Evolutionary conservation across 92 coral and sea anemone genomes (phyloP).

Genomic region (Palythoa heliodiscus): DNA sequence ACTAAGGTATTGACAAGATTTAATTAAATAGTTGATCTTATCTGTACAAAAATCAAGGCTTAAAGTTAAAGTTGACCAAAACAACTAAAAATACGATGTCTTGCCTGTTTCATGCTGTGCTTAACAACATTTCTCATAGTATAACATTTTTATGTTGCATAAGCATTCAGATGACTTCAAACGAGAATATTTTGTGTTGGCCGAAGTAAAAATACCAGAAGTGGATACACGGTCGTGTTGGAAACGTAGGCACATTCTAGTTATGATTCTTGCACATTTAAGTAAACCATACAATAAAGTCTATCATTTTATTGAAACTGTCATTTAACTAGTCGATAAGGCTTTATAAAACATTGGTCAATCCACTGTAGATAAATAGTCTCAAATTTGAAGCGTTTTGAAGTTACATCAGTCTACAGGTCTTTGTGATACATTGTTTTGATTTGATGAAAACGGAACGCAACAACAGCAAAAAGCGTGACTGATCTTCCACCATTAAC

Average conservation of each 20-base stretch:
- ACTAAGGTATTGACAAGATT: too few species aligned
- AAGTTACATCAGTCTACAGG: conserved; percentile 13
- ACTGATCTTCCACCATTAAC: not conserved
- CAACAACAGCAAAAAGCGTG: conserved; percentile 32
- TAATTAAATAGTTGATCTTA: not conserved
- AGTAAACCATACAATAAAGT: not conserved
- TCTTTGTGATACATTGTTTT: conserved; percentile 28
- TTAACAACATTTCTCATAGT: not conserved
- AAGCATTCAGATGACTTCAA: too few species aligned
- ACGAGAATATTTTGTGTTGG: not conserved
- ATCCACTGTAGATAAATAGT: not conserved
- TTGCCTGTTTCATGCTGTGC: not conserved
- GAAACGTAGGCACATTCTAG: not conserved
- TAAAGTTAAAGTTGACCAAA: not conserved
- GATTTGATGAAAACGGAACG: conserved; percentile 34
- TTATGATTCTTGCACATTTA: not conserved
- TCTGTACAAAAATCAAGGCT: not conserved
- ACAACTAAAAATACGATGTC: not conserved
- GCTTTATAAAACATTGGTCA: not conserved
- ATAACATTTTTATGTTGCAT: not conserved
- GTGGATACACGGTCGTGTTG: conserved; percentile 25
- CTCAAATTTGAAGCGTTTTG: conserved; percentile 18
- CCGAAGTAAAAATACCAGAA: conserved; percentile 25
- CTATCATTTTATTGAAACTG: not conserved
- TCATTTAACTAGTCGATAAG: not conserved